phyloP scores from a whole-genome alignment of 2,888 invertebrate species.

The Lycophotia porphyrea region DNA sequence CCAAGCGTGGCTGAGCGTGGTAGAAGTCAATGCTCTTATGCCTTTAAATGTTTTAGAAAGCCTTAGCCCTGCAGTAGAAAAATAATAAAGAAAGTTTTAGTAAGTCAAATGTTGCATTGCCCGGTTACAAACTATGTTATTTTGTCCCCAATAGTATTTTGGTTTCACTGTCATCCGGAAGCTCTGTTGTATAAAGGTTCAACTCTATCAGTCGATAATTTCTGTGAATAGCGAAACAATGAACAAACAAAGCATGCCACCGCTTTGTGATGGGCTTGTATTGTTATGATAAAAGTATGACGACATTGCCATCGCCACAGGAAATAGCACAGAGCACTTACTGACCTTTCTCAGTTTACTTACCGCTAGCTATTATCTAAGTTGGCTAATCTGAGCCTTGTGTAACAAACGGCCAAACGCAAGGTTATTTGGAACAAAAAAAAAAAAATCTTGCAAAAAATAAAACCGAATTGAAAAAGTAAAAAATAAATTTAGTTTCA shows the following conservation, averaged over 20 bases:
- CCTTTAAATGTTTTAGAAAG: background rate
- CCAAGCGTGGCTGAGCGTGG: too few species aligned
- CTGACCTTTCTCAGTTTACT: conserved; percentile 3
- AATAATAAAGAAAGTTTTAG: conserved; percentile 1
- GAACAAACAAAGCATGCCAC: conserved; percentile 19
- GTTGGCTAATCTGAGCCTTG: background rate
- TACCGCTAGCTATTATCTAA: background rate
- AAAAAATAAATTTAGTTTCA: too few species aligned
- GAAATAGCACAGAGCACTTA: conserved; percentile 24
- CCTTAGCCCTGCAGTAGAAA: background rate
- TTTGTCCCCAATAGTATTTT: background rate
- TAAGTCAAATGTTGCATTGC: background rate
- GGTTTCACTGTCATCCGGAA: background rate
- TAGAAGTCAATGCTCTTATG: background rate
- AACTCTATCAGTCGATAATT: conserved; percentile 18
- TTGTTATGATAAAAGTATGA: conserved; percentile 7
- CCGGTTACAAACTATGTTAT: background rate
- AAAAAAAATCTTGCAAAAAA: too few species aligned
- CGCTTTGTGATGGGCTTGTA: conserved; percentile 14
- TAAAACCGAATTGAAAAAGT: too few species aligned
- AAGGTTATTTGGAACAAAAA: background rate
- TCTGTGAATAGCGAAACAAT: conserved; percentile 37
- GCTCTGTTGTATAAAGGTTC: background rate
- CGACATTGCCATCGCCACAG: conserved; percentile 10
- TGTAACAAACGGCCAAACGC: background rate